These are phyloP conservation scores for Dipodomys spectabilis DNA, from an alignment of 2,113 vertebrate genomes.

Conservation along the genomic window DNA sequence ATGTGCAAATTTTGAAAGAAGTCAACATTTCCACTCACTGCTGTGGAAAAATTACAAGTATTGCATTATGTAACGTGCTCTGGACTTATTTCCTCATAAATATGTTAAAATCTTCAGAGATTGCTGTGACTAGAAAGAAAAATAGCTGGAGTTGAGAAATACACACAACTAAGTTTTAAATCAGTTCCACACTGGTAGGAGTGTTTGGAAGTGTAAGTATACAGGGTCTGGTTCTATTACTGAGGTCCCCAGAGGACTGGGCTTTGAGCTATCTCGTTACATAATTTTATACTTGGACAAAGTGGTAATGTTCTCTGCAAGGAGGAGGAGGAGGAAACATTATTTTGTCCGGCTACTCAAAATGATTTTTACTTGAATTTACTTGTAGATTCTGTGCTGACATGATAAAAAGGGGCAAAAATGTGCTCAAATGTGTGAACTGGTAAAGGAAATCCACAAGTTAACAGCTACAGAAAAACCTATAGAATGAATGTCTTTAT, in stretches of 20 bases:
- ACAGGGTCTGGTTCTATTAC: background rate
- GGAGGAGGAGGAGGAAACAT: slow-evolving; percentile 51
- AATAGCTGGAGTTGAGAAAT: slow-evolving; percentile 27
- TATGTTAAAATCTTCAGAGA: background rate
- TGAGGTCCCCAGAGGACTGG: background rate
- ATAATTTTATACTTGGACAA: slow-evolving; percentile 39
- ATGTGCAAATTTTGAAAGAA: slow-evolving; percentile 33
- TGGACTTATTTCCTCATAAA: background rate
- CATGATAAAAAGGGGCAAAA: background rate
- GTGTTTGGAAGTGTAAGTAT: slow-evolving; percentile 1
- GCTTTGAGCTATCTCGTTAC: slow-evolving; percentile 25
- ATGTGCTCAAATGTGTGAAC: background rate
- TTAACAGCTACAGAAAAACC: background rate
- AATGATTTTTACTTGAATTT: slow-evolving; percentile 52
- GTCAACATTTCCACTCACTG: slow-evolving; percentile 38
- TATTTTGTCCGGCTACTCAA: slow-evolving; percentile 34
- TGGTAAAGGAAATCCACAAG: slow-evolving; percentile 46
- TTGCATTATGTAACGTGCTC: background rate
- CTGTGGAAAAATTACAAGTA: slow-evolving; percentile 11
- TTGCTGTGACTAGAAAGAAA: slow-evolving; percentile 31
- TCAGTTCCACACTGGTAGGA: background rate
- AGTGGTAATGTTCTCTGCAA: slow-evolving; percentile 1
- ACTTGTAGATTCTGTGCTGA: slow-evolving; percentile 20
- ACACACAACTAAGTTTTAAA: background rate
- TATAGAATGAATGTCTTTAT: background rate